Percentiles rank a stretch among this genome's conserved stretches.
These are phyloP conservation scores for Hemiscyllium ocellatum DNA, from an alignment of 2,113 vertebrate species.

Conservation along the genomic window DNA sequence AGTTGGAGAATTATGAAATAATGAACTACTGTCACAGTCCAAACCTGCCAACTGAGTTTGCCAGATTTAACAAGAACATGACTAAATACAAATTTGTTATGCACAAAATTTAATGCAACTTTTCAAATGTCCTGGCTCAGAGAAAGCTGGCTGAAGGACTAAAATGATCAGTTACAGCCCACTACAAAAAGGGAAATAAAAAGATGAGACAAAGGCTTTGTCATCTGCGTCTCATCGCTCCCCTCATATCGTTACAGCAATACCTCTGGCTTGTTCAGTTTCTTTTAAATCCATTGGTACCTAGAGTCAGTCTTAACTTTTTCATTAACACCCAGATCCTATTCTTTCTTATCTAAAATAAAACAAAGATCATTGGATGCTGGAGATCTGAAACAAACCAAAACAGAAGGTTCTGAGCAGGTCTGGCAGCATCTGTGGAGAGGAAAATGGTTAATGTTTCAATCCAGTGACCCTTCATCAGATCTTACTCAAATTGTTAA, in stretches of 20 bases:
- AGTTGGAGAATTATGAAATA: not conserved
- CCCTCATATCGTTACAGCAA: not conserved
- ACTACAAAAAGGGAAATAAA: not conserved
- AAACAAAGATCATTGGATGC: too few relatives aligned
- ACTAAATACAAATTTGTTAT: not conserved
- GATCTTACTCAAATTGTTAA: too few relatives aligned
- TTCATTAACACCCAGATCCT: not conserved
- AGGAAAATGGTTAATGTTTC: too few relatives aligned
- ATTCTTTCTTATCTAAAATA: not conserved
- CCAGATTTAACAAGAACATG: not conserved
- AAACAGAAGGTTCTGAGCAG: too few relatives aligned
- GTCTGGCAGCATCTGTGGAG: too few relatives aligned
- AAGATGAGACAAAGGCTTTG: not conserved
- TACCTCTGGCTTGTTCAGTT: not conserved
- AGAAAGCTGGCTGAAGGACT: not conserved
- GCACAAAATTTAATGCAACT: not conserved
- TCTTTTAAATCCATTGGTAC: not conserved
- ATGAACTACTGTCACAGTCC: not conserved
- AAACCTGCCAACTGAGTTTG: not conserved
- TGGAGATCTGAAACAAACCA: too few relatives aligned
- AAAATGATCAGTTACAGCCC: not conserved
- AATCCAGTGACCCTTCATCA: too few relatives aligned
- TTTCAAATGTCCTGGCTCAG: not conserved
- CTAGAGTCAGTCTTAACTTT: not conserved
- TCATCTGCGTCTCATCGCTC: not conserved